Evolutionary conservation across 1,140 invertebrate genomes (phyloP), one percentile per base, ranked within the genome.

Genomic region (Drosophila sp.): DNA sequence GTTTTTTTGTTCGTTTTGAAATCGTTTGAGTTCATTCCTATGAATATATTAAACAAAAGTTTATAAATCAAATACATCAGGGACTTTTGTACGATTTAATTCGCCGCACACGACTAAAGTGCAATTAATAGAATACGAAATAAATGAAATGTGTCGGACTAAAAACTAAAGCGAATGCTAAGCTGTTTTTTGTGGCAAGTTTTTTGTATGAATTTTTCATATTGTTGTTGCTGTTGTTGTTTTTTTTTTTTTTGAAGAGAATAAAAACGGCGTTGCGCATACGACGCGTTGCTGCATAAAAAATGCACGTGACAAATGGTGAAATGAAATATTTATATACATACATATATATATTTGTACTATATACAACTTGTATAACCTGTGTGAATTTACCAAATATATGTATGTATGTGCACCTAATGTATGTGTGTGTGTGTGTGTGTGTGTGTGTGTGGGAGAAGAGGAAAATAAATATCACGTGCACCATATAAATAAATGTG

Each of bases 251-350:
- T 50, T 50, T 50, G 17, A 32, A 54, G 66, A 35, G 63, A 69
- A 50, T 61, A 74, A 66, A 35, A 64, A 67, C 61, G 29, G 74
- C 41, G 72, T 81, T 71, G 79, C 83, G 83, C 64, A 86, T 76
- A 76, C 83, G 76, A 76, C 79, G 83, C 84, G 83, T 83, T 77
- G 76, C 58, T 62, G 73, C 74, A 89, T 89, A 78, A 89, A 83
- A 76, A 89, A 89, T 89, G 70, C 84, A 89, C 80, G 84, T 89
- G 84, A 89, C 84, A 89, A 89, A 89, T 89, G 84, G 84, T 55
- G 35, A 84, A 87, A 87, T 87, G 70, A 84, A 87, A 87, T 80
- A 86, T 86, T 87, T 83, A 86, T 86, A 73, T 79, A 69, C 65
- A 80, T 17, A 17, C 17, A 17, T 17, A 17, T 17, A 17, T 17